Percentiles rank a stretch among this genome's conserved stretches.
phyloP scores from a whole-genome alignment of 2,113 vertebrate species.

The Amphiprion ocellaris region DNA sequence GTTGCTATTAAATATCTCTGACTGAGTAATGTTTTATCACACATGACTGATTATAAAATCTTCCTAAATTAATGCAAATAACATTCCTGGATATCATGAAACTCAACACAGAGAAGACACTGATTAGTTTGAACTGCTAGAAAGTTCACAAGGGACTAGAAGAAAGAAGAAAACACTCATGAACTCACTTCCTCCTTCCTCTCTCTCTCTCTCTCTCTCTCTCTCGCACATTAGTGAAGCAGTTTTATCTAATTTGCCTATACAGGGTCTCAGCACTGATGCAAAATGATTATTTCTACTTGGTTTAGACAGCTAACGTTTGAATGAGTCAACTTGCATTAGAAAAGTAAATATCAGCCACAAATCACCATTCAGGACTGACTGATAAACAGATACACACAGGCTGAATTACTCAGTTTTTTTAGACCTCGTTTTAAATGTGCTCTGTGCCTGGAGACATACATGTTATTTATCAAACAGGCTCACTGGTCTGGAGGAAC shows the following conservation, averaged over 20 bases:
- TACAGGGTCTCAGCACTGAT: conserved; percentile 36
- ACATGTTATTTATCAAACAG: conserved; percentile 44
- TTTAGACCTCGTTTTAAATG: conserved; percentile 15
- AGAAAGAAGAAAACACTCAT: conserved; percentile 12
- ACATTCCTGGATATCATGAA: conserved; percentile 20
- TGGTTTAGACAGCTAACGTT: conserved; percentile 31
- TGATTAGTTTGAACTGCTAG: conserved; percentile 27
- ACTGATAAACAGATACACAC: conserved; percentile 29
- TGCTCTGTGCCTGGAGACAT: conserved; percentile 22
- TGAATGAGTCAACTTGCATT: conserved; percentile 19
- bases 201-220: not conserved
- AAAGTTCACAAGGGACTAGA: conserved; percentile 34
- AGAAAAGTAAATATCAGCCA: conserved; percentile 37
- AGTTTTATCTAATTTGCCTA: conserved; percentile 37
- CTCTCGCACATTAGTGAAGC: conserved; percentile 32
- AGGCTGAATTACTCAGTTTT: not conserved
- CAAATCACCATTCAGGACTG: conserved; percentile 26
- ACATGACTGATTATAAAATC: not conserved
- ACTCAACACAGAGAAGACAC: conserved; percentile 30
- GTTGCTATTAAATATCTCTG: not conserved
- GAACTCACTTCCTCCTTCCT: conserved; percentile 17
- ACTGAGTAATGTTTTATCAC: conserved; percentile 14
- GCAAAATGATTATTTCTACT: conserved; percentile 44
- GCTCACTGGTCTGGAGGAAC: conserved; percentile 40
- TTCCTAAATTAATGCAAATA: conserved; percentile 25